Evolutionary conservation across 2,888 invertebrate genomes (phyloP).

Genomic region (Holacanthella duospinosa): DNA sequence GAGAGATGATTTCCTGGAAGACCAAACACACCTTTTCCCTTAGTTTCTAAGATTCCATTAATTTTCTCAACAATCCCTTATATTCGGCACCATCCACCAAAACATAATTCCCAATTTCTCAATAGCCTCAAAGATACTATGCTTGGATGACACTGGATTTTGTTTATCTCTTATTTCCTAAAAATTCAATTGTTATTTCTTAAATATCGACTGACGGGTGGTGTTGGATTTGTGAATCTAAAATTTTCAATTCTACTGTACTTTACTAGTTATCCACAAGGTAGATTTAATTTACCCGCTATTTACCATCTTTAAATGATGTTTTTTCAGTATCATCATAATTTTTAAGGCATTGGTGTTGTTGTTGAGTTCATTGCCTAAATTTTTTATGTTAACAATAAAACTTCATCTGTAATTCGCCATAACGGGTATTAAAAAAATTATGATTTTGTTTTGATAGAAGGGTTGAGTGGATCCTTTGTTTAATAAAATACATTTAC

Average conservation of each 20-base stretch:
- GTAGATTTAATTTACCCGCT: too few species aligned
- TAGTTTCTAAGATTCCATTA: neutral
- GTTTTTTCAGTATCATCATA: neutral
- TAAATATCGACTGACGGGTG: too few species aligned
- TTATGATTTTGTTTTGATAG: slow-evolving; percentile 1
- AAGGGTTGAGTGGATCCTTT: too few species aligned
- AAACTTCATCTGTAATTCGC: neutral
- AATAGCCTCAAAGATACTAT: neutral
- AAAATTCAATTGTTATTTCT: too few species aligned
- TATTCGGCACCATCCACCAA: too few species aligned
- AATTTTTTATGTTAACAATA: neutral
- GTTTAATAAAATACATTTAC: too few species aligned
- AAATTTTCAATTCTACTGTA: neutral
- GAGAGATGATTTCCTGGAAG: slow-evolving; percentile 1
- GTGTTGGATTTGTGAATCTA: too few species aligned
- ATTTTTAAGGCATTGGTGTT: neutral
- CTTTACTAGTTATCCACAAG: too few species aligned
- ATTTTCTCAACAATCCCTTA: too few species aligned
- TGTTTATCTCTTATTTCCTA: neutral
- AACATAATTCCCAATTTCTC: neutral
- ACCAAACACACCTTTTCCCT: neutral
- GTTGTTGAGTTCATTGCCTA: neutral
- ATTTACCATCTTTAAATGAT: too few species aligned
- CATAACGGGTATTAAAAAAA: neutral
- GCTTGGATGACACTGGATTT: neutral